These are phyloP conservation scores for Pterobdella sp. DNA, from an alignment of 2,888 invertebrate species.

Conservation along the genomic window DNA sequence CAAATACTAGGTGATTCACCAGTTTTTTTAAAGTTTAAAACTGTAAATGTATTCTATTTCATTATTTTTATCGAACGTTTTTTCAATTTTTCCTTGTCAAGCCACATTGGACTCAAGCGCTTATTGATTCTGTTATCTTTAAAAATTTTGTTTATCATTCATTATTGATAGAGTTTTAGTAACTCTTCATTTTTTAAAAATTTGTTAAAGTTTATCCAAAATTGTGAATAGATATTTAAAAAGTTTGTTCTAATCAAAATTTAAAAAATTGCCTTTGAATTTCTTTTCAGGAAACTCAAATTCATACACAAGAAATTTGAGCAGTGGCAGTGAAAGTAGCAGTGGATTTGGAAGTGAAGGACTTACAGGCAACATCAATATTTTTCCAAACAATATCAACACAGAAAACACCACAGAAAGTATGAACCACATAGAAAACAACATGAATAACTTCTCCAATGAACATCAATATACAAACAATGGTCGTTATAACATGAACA, in stretches of 20 bases:
- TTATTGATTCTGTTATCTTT: not conserved
- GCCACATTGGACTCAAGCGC: not conserved
- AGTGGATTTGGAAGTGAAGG: slow-evolving; percentile 25
- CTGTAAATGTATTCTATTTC: not conserved
- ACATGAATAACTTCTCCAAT: not conserved
- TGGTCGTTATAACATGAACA: not conserved
- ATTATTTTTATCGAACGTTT: not conserved
- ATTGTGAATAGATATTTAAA: not conserved
- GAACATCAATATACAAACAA: not conserved
- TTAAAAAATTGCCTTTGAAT: too few species aligned
- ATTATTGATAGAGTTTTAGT: not conserved
- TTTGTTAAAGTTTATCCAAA: not conserved
- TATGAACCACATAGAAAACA: not conserved
- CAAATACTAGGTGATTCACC: not conserved
- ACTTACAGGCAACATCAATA: not conserved
- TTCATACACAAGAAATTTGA: slow-evolving; percentile 5
- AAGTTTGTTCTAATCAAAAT: not conserved
- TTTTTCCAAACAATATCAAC: not conserved
- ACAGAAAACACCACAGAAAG: not conserved
- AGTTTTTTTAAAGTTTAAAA: not conserved
- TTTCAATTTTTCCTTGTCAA: not conserved
- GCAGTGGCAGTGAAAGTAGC: slow-evolving; percentile 24
- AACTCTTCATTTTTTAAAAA: not conserved
- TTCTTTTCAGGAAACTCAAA: not conserved
- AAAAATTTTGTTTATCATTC: too few species aligned